Evolutionary conservation across 2,888 invertebrate genomes (phyloP).

Genomic region (Polydrusus cervinus): DNA sequence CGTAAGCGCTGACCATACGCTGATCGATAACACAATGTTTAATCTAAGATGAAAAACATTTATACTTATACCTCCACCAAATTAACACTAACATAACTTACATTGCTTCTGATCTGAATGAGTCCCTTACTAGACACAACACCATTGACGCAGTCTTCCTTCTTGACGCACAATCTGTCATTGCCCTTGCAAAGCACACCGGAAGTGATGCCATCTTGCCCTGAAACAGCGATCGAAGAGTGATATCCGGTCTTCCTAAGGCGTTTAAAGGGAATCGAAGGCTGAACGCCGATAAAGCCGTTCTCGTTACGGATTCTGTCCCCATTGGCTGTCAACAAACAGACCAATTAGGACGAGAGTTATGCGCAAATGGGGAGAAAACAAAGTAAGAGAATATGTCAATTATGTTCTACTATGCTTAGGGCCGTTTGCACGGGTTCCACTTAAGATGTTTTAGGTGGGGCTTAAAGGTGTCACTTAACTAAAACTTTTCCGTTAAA

Average conservation of each 20-base stretch:
- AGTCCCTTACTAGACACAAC: conserved; percentile 69
- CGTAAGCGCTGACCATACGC: no score
- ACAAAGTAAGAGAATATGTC: background rate
- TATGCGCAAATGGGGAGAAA: background rate
- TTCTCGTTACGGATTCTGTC: conserved; percentile 63
- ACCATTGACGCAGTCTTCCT: conserved; percentile 77
- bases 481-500: no score
- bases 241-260: conserved; percentile 58
- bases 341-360: conserved; percentile 46
- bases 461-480: no score
- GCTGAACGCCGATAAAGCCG: conserved; percentile 69
- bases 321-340: conserved; percentile 62
- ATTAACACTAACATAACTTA: conserved; percentile 69
- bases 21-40: no score
- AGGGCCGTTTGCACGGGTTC: no score
- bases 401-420: no score
- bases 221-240: conserved; percentile 54
- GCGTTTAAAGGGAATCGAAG: conserved; percentile 61
- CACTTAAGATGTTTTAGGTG: no score
- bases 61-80: conserved; percentile 6
- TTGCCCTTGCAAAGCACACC: conserved; percentile 73
- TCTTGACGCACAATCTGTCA: conserved; percentile 77
- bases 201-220: conserved; percentile 42
- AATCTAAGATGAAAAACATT: no score
- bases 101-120: conserved; percentile 67